Evolutionary conservation across 2,797 vertebrate species (phyloP).

Genomic region (Ptychadena robeensis): DNA sequence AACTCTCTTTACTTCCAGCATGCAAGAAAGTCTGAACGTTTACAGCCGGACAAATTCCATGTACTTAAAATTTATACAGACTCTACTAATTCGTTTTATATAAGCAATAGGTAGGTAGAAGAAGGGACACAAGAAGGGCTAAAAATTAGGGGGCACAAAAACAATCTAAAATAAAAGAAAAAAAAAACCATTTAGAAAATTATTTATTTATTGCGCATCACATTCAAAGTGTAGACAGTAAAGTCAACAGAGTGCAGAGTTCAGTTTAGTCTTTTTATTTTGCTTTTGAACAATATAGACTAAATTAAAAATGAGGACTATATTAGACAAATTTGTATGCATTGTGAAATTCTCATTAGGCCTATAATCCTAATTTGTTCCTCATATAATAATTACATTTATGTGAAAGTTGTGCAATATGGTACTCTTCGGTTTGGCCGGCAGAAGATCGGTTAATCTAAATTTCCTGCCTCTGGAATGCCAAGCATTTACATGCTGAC

Average conservation of each 20-base stretch:
- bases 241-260: not conserved
- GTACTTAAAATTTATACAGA: too few species aligned
- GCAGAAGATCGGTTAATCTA: not conserved
- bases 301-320: too few species aligned
- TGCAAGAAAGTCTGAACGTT: too few species aligned
- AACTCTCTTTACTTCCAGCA: too few species aligned
- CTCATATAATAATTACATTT: not conserved
- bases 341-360: not conserved
- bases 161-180: too few species aligned
- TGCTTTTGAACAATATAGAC: not conserved
- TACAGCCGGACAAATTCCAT: too few species aligned
- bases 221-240: not conserved
- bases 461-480: not conserved
- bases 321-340: not conserved
- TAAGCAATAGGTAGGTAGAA: not conserved
- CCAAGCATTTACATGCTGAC: slow-evolving; percentile 33
- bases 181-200: too few species aligned
- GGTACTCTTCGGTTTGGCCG: not conserved
- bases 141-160: too few species aligned
- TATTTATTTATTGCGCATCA: not conserved
- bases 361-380: not conserved
- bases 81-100: too few species aligned
- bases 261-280: not conserved
- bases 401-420: not conserved
- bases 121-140: not conserved